These are phyloP conservation scores for pig (Sus scrofa) DNA, from an alignment of 2,113 vertebrate genomes.

Conservation along the genomic window DNA sequence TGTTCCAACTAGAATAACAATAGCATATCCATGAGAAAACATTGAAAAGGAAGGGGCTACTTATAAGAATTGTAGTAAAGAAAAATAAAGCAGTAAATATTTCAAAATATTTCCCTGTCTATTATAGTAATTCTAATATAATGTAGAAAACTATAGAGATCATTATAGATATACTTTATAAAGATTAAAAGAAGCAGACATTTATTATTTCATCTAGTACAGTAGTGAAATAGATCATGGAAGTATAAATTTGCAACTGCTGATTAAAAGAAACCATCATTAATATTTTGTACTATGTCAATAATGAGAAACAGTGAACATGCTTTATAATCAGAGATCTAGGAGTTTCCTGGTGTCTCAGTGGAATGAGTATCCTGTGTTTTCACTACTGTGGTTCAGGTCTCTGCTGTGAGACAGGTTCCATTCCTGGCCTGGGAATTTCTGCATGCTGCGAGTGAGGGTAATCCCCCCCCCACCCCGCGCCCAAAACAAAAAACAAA, in stretches of 20 bases:
- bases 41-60: not conserved
- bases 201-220: not conserved
- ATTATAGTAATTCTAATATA: not conserved
- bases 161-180: not conserved
- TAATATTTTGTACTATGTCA: not conserved
- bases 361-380: no score
- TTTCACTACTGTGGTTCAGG: no score
- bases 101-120: not conserved
- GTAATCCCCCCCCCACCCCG: no score
- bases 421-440: no score
- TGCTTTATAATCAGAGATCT: not conserved
- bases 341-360: no score
- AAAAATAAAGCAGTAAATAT: not conserved
- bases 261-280: not conserved
- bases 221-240: not conserved
- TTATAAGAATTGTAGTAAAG: not conserved
- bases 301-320: not conserved
- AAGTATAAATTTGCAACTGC: not conserved
- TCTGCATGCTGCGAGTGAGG: no score
- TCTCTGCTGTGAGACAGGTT: no score
- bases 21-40: not conserved
- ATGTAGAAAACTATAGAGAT: not conserved
- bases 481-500: no score
- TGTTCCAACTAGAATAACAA: not conserved
- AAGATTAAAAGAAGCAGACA: not conserved